A percentile compares a stretch with the other conserved stretches of the same genome.
phyloP scores from a whole-genome alignment of 2,888 invertebrate genomes.

The Dichetophora obliterata region DNA sequence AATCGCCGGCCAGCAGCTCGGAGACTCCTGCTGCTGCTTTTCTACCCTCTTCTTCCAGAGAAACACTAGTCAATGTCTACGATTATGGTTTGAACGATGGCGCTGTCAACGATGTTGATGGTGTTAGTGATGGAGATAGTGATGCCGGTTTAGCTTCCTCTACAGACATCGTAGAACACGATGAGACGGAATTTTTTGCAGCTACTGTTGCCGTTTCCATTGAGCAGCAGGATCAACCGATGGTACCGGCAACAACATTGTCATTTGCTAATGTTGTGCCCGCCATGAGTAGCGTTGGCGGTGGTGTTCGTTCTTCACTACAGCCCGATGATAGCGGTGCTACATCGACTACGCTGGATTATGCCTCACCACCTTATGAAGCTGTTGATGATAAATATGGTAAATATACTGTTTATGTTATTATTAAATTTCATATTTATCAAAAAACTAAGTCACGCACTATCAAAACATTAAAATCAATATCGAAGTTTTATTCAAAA shows the following conservation, averaged over 20 bases:
- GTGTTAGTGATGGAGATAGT: not conserved
- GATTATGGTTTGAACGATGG: conserved; percentile 19
- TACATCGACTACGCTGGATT: conserved; percentile 47
- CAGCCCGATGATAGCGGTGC: conserved; percentile 26
- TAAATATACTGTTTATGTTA: too few relatives aligned
- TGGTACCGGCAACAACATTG: conserved; percentile 61
- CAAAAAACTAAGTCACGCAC: too few relatives aligned
- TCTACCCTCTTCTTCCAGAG: not conserved
- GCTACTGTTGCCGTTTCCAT: conserved; percentile 60
- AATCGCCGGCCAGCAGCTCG: conserved; percentile 8
- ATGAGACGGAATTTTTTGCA: conserved; percentile 57
- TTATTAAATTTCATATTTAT: too few relatives aligned
- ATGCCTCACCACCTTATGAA: conserved; percentile 63
- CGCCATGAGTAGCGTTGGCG: conserved; percentile 35
- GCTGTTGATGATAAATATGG: conserved; percentile 64
- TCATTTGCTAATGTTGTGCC: conserved; percentile 58
- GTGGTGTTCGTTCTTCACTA: not conserved
- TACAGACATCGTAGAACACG: conserved; percentile 26
- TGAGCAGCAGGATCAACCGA: conserved; percentile 65
- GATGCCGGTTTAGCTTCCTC: not conserved
- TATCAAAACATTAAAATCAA: too few relatives aligned
- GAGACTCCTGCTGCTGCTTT: conserved; percentile 11
- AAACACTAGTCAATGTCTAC: conserved; percentile 44
- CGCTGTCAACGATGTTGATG: conserved; percentile 21
- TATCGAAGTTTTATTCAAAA: too few relatives aligned